Base-by-base conservation (phyloP, 2,888 invertebrate genomes). In the Polyommatus icarus region DNA sequence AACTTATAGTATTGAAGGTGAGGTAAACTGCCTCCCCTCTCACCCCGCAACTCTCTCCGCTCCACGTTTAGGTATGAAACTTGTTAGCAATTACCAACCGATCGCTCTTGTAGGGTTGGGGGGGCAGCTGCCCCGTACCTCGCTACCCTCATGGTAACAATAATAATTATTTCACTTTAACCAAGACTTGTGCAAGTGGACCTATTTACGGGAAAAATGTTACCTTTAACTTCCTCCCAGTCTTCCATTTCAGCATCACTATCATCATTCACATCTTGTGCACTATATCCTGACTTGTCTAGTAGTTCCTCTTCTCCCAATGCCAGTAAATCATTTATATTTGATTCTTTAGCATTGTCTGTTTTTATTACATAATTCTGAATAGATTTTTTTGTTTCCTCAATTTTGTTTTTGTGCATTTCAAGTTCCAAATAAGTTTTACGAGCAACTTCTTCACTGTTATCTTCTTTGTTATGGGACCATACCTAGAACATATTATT, bases 221-320 rank as follows among this genome's bases (percentile, higher is more conserved):
- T 90, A 91, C 95, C 95, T 90, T 96, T 95, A 76, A 97, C 97
- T 93, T 97, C 97, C 86, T 97, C 96, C 95, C 96, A 96, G 85
- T 96, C 95, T 81, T 96, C 96, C 77, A 95, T 93, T 84, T 97
- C 97, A 3, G 96, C 96, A 76, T 96, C 96, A 83, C 95, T 95
- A 40, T 90, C 88, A 82, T 87, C 83, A 82, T 84, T 87, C 1
- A 73, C 80, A 78, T 84, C 90, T 84, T 86, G 89, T 36, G 77
- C 73, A 77, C 84, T 85, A 24, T 79, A 75, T 78, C 83, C 82
- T 80, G 82, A 85, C 40, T 82, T 76, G 72, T 82, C 79, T 76
- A 86, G 84, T 40, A 83, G 83, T 77, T 89, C 87, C 76, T 94
- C 90, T 90, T 97, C 97, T 79, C 96, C 96, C 83, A 95, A 91